Base-by-base conservation (phyloP, 2,888 invertebrate species). In the Heterodera filipjevi region DNA sequence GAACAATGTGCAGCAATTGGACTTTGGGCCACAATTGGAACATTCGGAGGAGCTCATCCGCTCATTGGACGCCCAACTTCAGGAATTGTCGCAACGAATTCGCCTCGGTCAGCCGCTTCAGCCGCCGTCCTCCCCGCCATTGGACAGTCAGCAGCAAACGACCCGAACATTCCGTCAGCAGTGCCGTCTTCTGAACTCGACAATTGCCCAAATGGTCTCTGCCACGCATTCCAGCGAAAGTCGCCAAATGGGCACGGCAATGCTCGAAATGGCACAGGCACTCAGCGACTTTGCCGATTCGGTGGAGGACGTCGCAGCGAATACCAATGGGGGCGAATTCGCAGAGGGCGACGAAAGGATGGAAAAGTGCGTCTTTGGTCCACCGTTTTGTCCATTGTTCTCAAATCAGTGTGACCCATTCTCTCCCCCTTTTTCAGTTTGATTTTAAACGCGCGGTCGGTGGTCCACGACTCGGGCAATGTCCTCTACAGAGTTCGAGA, bases 191-290 rank as follows among this genome's bases (percentile, higher is more conserved):
- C 85, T 89, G 44, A 94, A 94, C 76, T 93, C 94, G 73, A 92
- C 93, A 64, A 93, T 95, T 86, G 94, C 95, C 6, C 94, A 95
- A 89, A 91, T 97, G 78, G 92, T 95, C 76, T 94, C 95, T 27
- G 94, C 94, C 0, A 94, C 94, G 30, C 92, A 94, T 19, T 94
- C 93, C 89, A 93, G 93, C 6, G 94, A 95, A 89, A 92, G 93
- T 80, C 92, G 92, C 85, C 94, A 94, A 79, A 84, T 87, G 49
- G 88, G 89, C 46, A 82, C 85, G 10, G 83, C 85, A 16, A 87
- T 89, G 6, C 83, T 85, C 14, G 88, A 89, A 46, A 80, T 85
- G 19, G 86, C 86, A 27, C 84, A 86, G 71, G 79, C 84, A 14
- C 82, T 88, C 19, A 79, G 88, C n/a, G 73, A 78, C 12, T 88